phyloP scores from a whole-genome alignment of 2,888 invertebrate genomes.

The Mycalesis mineus region DNA sequence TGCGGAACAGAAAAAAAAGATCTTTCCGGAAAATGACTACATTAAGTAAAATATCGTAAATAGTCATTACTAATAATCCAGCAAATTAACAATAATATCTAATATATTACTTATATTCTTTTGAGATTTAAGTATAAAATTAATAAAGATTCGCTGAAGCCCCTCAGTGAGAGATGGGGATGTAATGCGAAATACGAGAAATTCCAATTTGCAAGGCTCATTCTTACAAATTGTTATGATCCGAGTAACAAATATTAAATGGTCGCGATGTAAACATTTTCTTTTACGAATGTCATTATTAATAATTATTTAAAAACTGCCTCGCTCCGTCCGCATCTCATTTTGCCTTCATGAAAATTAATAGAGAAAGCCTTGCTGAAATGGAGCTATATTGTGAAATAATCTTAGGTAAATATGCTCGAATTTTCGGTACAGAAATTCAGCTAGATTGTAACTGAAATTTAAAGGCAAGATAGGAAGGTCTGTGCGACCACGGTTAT shows the following conservation, averaged over 20 bases:
- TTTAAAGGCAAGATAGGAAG: neutral
- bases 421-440: no score
- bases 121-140: no score
- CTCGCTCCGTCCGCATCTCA: neutral
- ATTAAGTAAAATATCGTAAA: no score
- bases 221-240: slow-evolving; percentile 23
- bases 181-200: slow-evolving; percentile 17
- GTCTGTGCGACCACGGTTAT: no score
- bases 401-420: neutral
- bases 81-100: no score
- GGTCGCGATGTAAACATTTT: slow-evolving; percentile 19
- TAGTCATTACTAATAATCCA: no score
- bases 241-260: slow-evolving; percentile 24
- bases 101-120: no score
- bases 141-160: no score
- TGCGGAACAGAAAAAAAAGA: no score
- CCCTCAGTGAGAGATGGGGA: slow-evolving; percentile 1
- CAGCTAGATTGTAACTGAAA: neutral
- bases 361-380: neutral
- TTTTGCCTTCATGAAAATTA: slow-evolving; percentile 10
- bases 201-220: slow-evolving; percentile 22
- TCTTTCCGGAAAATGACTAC: no score
- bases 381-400: neutral
- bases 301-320: slow-evolving; percentile 21
- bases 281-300: slow-evolving; percentile 26